Conservation (phyloP, 2,888 invertebrate genomes). For the Rugalucina vietnamica region DNA sequence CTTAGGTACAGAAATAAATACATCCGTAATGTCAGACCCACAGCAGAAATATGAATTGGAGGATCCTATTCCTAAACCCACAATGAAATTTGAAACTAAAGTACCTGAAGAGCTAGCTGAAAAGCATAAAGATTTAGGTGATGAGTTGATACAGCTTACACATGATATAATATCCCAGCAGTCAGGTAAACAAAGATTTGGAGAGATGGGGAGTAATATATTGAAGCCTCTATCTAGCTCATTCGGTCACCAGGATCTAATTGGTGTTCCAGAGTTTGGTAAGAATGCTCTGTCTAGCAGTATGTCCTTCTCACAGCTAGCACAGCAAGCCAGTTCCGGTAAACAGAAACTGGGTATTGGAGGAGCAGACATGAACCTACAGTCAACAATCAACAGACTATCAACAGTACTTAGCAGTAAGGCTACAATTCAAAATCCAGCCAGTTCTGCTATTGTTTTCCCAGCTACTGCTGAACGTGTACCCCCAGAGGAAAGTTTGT, state of each 20-base stretch:
- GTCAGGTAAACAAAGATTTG: conserved; percentile 29
- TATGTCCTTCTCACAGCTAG: conserved; percentile 54
- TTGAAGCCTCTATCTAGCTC: conserved; percentile 25
- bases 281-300: conserved; percentile 35
- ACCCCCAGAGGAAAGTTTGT: background rate
- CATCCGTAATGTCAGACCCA: background rate
- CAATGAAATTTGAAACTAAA: conserved; percentile 6
- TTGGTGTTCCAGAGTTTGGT: conserved; percentile 46
- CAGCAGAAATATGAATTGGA: background rate
- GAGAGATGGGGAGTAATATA: background rate
- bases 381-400: conserved; percentile 54
- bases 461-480: background rate
- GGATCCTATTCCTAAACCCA: background rate
- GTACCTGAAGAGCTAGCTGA: conserved; percentile 42
- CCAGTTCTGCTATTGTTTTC: background rate
- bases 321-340: conserved; percentile 27
- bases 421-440: background rate
- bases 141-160: conserved; percentile 56
- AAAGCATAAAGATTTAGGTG: conserved; percentile 50
- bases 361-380: conserved; percentile 39
- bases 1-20: background rate
- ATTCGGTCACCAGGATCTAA: background rate
- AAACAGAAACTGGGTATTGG: conserved; percentile 18
- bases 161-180: conserved; percentile 59
- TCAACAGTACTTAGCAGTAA: conserved; percentile 42